A percentile compares a stretch with the other conserved stretches of the same genome.
Conservation (phyloP, 2,113 vertebrate genomes). For the Aldabrachelys gigantea region DNA sequence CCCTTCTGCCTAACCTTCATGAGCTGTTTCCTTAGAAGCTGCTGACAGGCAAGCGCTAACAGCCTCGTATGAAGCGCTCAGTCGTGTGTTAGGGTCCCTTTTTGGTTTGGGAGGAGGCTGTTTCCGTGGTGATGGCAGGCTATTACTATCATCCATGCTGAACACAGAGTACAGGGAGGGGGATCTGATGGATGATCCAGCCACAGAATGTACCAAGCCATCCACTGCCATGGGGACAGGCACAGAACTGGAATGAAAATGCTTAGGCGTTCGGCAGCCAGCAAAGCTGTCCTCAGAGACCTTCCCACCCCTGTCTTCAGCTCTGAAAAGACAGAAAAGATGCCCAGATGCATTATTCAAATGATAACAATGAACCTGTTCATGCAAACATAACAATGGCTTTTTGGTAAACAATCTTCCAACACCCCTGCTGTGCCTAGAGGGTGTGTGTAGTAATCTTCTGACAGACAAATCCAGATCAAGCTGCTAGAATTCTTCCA, state of each 20-base stretch:
- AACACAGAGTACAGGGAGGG: conserved; percentile 85
- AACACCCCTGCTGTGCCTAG: conserved; percentile 42
- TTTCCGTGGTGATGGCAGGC: conserved; percentile 92
- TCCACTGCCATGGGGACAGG: conserved; percentile 84
- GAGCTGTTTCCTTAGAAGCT: conserved; percentile 85
- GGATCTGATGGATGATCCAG: conserved; percentile 84
- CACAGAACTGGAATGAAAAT: conserved; percentile 84
- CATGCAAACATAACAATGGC: conserved; percentile 58
- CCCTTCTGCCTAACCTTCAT: conserved; percentile 81
- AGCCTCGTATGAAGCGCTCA: conserved; percentile 96
- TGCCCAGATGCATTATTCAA: conserved; percentile 64
- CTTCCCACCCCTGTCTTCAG: conserved; percentile 83
- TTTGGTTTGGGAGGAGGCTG: conserved; percentile 98
- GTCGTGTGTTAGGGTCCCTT: conserved; percentile 94
- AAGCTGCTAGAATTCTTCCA: conserved; percentile 51
- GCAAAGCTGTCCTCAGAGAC: conserved; percentile 73
- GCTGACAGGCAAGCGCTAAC: conserved; percentile 91
- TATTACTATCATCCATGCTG: conserved; percentile 82
- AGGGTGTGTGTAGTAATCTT: conserved; percentile 45
- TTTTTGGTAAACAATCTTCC: conserved; percentile 63
- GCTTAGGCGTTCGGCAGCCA: conserved; percentile 77
- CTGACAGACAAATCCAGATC: conserved; percentile 51
- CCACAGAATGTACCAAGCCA: conserved; percentile 79
- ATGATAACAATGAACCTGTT: conserved; percentile 49
- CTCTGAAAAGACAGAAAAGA: conserved; percentile 78